Conservation (phyloP, 2,113 vertebrate species). For the Mellivora capensis region DNA sequence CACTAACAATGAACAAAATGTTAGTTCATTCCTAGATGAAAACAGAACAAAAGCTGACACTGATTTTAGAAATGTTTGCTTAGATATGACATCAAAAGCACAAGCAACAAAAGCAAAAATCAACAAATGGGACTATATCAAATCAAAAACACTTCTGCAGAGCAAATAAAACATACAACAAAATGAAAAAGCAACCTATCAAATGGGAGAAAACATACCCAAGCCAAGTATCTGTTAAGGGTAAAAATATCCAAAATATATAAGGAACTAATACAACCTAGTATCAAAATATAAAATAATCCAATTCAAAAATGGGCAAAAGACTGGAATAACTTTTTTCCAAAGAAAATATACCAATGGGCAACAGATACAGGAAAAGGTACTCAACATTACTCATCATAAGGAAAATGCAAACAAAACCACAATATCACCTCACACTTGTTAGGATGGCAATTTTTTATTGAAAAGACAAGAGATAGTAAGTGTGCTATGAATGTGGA, state of each 20-base stretch:
- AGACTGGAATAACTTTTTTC: background rate
- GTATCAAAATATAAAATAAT: background rate
- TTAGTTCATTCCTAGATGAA: background rate
- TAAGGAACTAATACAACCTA: background rate
- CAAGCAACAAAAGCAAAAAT: background rate
- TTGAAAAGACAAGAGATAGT: background rate
- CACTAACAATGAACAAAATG: background rate
- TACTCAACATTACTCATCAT: background rate
- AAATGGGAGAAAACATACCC: background rate
- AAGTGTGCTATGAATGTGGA: background rate
- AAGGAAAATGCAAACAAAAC: background rate
- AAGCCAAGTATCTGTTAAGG: background rate
- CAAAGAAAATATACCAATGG: background rate
- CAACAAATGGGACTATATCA: background rate
- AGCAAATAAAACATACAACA: background rate
- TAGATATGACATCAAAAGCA: background rate
- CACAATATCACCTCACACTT: background rate
- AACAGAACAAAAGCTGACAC: background rate
- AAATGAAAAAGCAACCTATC: background rate
- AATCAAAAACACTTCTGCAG: background rate
- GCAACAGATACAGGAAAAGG: background rate
- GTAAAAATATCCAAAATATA: background rate
- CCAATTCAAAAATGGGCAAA: background rate
- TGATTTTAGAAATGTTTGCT: background rate
- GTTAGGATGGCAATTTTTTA: background rate